Base-by-base conservation (phyloP, 2,113 vertebrate species). In the Lophotis ruficrista region DNA sequence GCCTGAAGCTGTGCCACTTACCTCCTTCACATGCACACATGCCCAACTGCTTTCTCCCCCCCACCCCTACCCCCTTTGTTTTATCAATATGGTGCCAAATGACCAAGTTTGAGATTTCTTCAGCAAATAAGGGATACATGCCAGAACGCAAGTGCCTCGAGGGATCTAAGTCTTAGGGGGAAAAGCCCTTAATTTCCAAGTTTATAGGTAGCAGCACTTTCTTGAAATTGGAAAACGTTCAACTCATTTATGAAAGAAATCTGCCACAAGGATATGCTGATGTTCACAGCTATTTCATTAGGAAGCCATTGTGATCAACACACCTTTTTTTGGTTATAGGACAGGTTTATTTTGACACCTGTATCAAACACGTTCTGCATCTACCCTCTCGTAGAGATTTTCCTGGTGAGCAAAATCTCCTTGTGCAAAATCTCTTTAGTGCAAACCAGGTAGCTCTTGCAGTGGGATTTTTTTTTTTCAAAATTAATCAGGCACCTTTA, bases 201-300 rank as follows among this genome's bases (percentile, higher is more conserved):
- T 93, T 97, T 97, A 95, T 88, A 97, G 93, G 87, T 87, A 93
- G 86, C 61, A 89, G 91, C 93, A 95, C 89, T 84, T 94, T 93
- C 95, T 90, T 80, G 89, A 95, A 96, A 81, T 94, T 96, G 89
- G 96, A 98, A 92, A 97, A 97, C 80, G 87, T 95, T 96, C 95
- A 89, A 79, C 80, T 94, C 89, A 72, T 89, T 95, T 90, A 96
- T 82, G 87, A 72, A 94, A 78, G 93, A 94, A 96, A 96, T 93
- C 95, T 95, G 87, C 80, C 94, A 94, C 77, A 87, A 95, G 94
- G 77, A 79, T 87, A 92, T 20, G 91, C 93, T 95, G 84, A 97
- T 96, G 94, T 84, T 75, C 81, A 89, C 64, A 82, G 79, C 83
- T 96, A 69, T 96, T 97, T 96, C 86, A 62, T 94, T 94, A 96